Base-by-base conservation (phyloP, 2,888 invertebrate genomes). In the Lycocerus yunnanus region DNA sequence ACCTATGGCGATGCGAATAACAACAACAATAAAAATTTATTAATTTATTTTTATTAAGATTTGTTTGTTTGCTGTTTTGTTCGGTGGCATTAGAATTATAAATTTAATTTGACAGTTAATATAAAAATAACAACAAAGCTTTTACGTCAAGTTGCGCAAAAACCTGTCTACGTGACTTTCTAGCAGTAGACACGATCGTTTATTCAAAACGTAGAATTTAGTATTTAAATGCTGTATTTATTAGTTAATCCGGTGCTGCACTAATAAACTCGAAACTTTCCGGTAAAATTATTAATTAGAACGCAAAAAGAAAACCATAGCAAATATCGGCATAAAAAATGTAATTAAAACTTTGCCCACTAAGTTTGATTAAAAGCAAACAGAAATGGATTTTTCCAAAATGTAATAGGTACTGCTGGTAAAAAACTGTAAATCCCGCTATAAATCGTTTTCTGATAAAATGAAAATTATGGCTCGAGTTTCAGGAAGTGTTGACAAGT, bases 401-500 rank as follows among this genome's bases (percentile, higher is more conserved):
- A 66, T n/a, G n/a, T n/a, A 20, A 21, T 13, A 20, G n/a, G n/a
- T n/a, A n/a, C n/a, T 10, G 15, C 15, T 15, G 66, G 21, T 20
- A 66, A 61, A 11, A 61, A 63, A 2, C 20, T 13, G 15, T n/a
- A 18, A 63, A 63, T 43, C n/a, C 43, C 43, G 43, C n/a, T n/a
- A 43, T 43, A 43, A 43, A 43, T 43, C 13, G 43, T 43, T 43
- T 43, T 43, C 43, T 43, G n/a, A 43, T 43, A n/a, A n/a, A 43
- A 43, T 43, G 43, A 43, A 68, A 59, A 68, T 14, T 63, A 63
- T n/a, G 10, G n/a, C 69, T 27, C 24, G 3, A 63, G 9, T 69
- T 69, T 69, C 69, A 69, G 69, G 69, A 69, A 69, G 63, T 61
- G 27, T 69, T 69, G 24, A 63, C 61, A 61, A 61, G 59, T 15